A percentile compares a stretch with the other conserved stretches of the same genome.
Evolutionary conservation across 2,888 invertebrate species (phyloP).

Genomic region (Frankliniella intonsa): DNA sequence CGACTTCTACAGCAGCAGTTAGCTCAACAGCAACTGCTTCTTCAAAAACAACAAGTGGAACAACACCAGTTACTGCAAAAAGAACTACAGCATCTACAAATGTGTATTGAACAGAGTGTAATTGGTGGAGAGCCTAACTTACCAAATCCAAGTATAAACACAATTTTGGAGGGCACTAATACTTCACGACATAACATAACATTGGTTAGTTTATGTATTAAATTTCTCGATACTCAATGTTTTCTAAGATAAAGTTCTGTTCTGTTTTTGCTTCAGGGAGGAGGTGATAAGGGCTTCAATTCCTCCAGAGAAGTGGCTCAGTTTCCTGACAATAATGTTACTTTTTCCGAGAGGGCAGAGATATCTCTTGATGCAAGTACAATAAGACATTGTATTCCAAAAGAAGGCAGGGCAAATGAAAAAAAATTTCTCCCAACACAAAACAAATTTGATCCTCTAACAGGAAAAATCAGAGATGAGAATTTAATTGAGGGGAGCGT

Average conservation of each 20-base stretch:
- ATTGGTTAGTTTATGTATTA: neutral
- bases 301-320: neutral
- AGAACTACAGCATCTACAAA: neutral
- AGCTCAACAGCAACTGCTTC: neutral
- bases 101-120: neutral
- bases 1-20: neutral
- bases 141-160: neutral
- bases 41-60: neutral
- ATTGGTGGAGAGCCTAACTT: neutral
- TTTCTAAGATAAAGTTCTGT: neutral
- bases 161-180: neutral
- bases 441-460: too few relatives aligned
- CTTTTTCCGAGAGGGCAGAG: too few relatives aligned
- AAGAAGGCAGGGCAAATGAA: too few relatives aligned
- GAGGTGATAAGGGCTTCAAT: neutral
- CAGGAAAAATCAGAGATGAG: too few relatives aligned
- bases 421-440: too few relatives aligned
- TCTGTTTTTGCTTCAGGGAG: neutral
- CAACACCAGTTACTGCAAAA: neutral
- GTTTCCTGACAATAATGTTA: too few relatives aligned
- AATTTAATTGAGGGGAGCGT: too few relatives aligned
- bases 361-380: too few relatives aligned
- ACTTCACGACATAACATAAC: neutral
- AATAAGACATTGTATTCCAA: too few relatives aligned
- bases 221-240: neutral